Evolutionary conservation across 2,888 invertebrate species (phyloP), one percentile per base, ranked within the genome.

Genomic region (Pyrrhia umbra): DNA sequence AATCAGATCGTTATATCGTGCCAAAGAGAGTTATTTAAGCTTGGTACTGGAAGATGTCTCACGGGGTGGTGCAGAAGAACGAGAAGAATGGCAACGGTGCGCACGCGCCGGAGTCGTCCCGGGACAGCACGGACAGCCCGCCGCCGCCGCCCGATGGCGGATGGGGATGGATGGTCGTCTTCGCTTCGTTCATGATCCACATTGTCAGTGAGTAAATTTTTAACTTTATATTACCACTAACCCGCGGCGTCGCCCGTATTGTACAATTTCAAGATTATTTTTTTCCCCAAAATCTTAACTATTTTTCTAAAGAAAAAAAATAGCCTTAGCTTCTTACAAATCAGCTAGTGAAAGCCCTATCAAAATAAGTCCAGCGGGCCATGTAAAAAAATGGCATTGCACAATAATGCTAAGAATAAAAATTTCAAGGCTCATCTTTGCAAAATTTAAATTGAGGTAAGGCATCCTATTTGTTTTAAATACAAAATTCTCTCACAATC

Each of bases 141-240:
- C 94, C 96, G 67, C 97, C 97, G 16, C 97, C 98, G 3, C 98
- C 98, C 0, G 98, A 98, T 86, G 98, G 98, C 0, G 99, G 98
- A 10, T 99, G 98, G 98, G 99, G 99, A 0, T 98, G 98, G 98
- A 95, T 97, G 92, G 98, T 99, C 54, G 98, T 98, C 58, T 97
- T 98, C 86, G 98, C 97, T 21, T 99, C 99, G 6, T 99, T 99
- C 93, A 97, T 99, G 97, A 98, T 99, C 83, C 99, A 99, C 94
- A 96, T 98, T 80, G 96, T 98, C 93, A 98, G 98, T 98, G 91
- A 98, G 98, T 97, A 92, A 46, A 1, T 23, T 52, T 1, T 8
- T 39, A 20, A 2, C 13, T 8, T 55, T 20, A 16, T 61, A 10
- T 6, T 47, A 9, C 5, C 30, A 30, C 10, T n/a, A 16, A 13